These are phyloP conservation scores for Poecilus cupreus DNA, from an alignment of 2,888 invertebrate species.

Conservation along the genomic window DNA sequence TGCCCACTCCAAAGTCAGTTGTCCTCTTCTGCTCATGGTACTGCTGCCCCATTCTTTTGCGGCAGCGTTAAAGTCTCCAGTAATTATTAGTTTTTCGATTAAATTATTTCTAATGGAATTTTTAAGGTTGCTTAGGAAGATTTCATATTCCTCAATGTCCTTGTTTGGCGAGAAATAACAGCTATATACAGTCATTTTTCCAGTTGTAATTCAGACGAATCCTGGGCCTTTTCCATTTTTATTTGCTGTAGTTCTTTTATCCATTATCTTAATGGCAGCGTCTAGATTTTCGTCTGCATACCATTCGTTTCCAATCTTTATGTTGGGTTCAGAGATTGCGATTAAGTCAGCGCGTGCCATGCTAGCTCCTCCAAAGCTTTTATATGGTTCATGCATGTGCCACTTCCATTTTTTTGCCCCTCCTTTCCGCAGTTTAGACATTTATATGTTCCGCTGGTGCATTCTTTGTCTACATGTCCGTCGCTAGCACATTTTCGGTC, in stretches of 20 bases:
- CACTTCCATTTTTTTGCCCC: neutral
- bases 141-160: neutral
- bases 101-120: no score
- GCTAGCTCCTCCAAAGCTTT: slow-evolving; percentile 1
- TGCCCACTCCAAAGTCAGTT: neutral
- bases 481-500: no score
- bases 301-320: neutral
- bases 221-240: neutral
- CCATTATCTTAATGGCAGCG: slow-evolving; percentile 3
- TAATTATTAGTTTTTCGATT: no score
- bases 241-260: neutral
- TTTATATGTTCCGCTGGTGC: neutral
- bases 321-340: neutral
- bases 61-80: no score
- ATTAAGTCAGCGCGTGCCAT: neutral
- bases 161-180: slow-evolving; percentile 35
- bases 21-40: neutral
- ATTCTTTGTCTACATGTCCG: neutral
- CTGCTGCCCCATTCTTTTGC: no score
- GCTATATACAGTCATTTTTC: neutral
- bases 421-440: neutral
- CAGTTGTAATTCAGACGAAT: neutral
- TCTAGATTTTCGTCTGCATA: neutral
- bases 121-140: no score
- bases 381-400: neutral